Conservation (phyloP, 1,140 invertebrate genomes). For the Drosophila paulistorum region DNA sequence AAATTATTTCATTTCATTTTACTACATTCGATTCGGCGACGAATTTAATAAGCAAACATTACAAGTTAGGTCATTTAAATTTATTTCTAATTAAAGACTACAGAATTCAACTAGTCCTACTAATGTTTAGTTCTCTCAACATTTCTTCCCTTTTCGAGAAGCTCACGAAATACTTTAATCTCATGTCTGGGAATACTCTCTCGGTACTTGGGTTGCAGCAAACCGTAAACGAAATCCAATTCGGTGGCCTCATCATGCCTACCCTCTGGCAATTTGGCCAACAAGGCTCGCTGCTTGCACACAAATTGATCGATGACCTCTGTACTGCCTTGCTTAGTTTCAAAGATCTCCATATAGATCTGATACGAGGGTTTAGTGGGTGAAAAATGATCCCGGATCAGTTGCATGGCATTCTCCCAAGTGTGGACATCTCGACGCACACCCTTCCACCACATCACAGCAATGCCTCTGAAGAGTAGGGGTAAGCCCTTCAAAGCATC, state of each 20-base stretch:
- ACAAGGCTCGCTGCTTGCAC: constrained; percentile 71
- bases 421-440: constrained; percentile 69
- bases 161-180: constrained; percentile 64
- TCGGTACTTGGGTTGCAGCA: constrained; percentile 64
- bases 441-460: constrained; percentile 76
- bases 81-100: too few relatives aligned
- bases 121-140: constrained; percentile 54
- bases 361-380: constrained; percentile 76
- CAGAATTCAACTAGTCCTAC: not conserved
- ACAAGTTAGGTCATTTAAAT: too few relatives aligned
- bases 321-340: constrained; percentile 45
- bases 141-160: constrained; percentile 63
- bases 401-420: constrained; percentile 61
- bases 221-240: constrained; percentile 73
- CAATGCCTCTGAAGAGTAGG: constrained; percentile 62
- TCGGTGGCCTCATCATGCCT: constrained; percentile 76
- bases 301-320: constrained; percentile 70
- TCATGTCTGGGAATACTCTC: constrained; percentile 71
- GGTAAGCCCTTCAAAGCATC: constrained; percentile 75
- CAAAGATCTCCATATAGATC: constrained; percentile 75
- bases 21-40: too few relatives aligned
- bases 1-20: too few relatives aligned
- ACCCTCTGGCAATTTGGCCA: constrained; percentile 72
- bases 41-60: too few relatives aligned
- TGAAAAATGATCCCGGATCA: constrained; percentile 74